Evolutionary conservation across 1,140 invertebrate species (phyloP), one percentile per base, ranked within the genome.

Genomic region (Megathymus violae): DNA sequence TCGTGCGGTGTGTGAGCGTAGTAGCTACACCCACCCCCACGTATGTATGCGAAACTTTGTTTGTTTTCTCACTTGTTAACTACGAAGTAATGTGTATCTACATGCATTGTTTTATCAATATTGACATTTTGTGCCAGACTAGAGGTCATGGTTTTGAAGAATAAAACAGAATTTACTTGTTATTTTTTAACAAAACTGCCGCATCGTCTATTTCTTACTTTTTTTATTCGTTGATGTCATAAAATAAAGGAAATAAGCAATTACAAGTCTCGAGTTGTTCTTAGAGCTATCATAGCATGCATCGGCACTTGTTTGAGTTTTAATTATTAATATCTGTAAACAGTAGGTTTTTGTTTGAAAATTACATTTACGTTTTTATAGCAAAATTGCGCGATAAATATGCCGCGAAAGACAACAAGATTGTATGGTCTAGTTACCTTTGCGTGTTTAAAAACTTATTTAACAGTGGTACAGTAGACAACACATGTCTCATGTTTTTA

Each of bases 401-500:
- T 17, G 43, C 43, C 43, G 43, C 19, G 14, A 3, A 50, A 50
- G 47, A 50, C 47, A 36, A 50, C 17, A 46, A 46, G 27, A 50
- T 50, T 36, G 47, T 50, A 36, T 50, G 31, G 27, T 50, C 47
- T 36, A 50, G 47, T 50, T 36, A 31, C 47, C 47, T 19, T 50
- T 50, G 47, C 47, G 47, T 50, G 47, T 50, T 48, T 27, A 50
- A 50, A 38, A 51, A 50, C 14, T 50, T 16, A 36, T 19, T 51
- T 51, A 51, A 38, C 16, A 34, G 6, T 19, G 3, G 38, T 38
- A 51, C 34, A 51, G 15, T 38, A 31, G 48, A 13, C 15, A 51
- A 51, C 48, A 51, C n/a, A 13, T 10, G 48, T 34, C 48, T 17
- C 5, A 9, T 7, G 13, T 19, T 51, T 51, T 51, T 51, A 51